Conservation (phyloP, 2,113 vertebrate species). For the Plestiodon gilberti region DNA sequence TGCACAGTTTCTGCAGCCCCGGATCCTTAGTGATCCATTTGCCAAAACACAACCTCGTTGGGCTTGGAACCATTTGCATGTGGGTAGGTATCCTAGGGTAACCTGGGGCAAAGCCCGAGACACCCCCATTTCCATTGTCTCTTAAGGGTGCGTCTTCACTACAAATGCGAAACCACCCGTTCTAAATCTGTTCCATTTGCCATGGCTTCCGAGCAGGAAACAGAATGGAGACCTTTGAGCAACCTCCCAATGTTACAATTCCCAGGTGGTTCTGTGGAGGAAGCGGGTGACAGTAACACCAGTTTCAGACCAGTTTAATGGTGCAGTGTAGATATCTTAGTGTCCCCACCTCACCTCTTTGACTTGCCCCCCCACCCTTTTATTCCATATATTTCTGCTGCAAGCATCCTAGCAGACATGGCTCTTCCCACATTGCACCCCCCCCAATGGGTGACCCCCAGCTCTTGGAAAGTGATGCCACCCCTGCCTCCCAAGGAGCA, state of each 20-base stretch:
- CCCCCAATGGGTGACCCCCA: background rate
- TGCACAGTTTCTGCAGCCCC: background rate
- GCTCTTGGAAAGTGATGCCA: background rate
- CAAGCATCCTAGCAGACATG: background rate
- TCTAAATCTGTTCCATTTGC: background rate
- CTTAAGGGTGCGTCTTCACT: background rate
- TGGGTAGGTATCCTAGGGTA: background rate
- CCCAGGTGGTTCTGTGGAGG: background rate
- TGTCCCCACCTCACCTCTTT: background rate
- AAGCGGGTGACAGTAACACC: background rate
- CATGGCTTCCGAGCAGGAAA: background rate
- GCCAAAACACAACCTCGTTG: background rate
- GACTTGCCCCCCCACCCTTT: background rate
- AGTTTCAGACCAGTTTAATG: background rate
- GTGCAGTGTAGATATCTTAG: background rate
- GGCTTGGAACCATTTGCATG: background rate
- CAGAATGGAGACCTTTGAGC: background rate
- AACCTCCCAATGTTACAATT: background rate
- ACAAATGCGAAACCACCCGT: background rate
- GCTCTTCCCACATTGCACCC: background rate
- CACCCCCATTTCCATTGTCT: background rate
- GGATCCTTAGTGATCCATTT: too few species aligned
- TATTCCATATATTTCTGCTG: background rate
- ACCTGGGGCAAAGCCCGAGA: background rate
- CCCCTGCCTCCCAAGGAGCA: background rate